These are phyloP conservation scores for Peromyscus maniculatus DNA, from an alignment of 2,113 vertebrate genomes.

Conservation along the genomic window DNA sequence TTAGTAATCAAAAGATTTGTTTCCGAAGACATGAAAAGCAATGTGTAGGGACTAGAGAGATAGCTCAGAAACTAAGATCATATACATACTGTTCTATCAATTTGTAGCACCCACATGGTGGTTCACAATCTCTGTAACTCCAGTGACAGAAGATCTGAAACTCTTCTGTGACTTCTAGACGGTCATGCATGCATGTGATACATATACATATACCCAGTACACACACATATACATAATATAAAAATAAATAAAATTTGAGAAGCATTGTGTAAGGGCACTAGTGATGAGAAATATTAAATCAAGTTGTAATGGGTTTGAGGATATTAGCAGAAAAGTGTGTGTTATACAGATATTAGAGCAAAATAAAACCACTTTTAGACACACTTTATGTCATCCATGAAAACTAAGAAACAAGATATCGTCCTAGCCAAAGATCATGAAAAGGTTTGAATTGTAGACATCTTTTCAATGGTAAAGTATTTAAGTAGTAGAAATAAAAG, in stretches of 20 bases:
- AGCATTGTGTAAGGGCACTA: neutral
- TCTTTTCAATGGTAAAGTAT: neutral
- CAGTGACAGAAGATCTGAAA: neutral
- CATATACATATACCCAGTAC: neutral
- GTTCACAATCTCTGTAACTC: neutral
- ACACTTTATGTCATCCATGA: neutral
- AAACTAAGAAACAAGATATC: neutral
- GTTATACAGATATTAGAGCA: neutral
- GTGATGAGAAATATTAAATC: neutral
- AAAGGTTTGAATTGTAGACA: neutral
- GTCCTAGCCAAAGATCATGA: neutral
- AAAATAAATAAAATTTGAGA: neutral
- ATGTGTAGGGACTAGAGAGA: neutral
- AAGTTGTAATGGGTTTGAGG: neutral
- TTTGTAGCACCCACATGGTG: neutral
- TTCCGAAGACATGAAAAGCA: neutral
- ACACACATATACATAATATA: neutral
- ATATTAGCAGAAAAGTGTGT: neutral
- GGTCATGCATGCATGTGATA: neutral
- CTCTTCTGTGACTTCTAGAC: no score
- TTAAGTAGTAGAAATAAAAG: neutral
- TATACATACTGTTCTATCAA: neutral
- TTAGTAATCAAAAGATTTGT: neutral
- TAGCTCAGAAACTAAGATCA: neutral
- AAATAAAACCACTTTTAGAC: neutral